Conservation (phyloP, 2,888 invertebrate genomes). For the Exocentrus adspersus region DNA sequence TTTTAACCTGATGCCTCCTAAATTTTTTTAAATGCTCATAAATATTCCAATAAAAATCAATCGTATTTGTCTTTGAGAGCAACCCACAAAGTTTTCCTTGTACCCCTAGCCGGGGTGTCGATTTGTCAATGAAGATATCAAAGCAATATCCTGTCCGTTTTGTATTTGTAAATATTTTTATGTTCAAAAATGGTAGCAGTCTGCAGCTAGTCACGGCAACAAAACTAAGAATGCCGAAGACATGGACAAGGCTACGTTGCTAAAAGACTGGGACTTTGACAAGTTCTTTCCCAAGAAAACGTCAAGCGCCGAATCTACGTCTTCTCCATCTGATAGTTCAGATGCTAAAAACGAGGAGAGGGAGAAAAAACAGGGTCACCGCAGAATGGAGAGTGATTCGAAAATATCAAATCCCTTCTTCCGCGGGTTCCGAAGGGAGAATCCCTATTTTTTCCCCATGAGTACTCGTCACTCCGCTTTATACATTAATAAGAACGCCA, state of each 20-base stretch:
- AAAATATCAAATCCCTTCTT: slow-evolving; percentile 77
- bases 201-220: slow-evolving; percentile 63
- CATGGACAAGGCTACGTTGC: slow-evolving; percentile 80
- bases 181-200: slow-evolving; percentile 60
- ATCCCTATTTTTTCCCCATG: slow-evolving; percentile 84
- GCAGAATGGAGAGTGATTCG: slow-evolving; percentile 79
- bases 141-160: slow-evolving; percentile 12
- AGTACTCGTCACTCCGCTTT: slow-evolving; percentile 82
- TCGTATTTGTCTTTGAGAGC: no score
- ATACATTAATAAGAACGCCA: slow-evolving; percentile 66
- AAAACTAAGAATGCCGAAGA: slow-evolving; percentile 52
- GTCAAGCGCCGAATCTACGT: slow-evolving; percentile 50
- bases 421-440: slow-evolving; percentile 83
- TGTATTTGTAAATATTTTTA: slow-evolving; percentile 36
- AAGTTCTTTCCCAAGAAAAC: slow-evolving; percentile 75
- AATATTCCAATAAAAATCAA: no score
- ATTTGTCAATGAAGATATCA: no score
- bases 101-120: no score
- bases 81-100: no score
- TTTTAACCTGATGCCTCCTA: no score
- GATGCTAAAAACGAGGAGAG: slow-evolving; percentile 55
- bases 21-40: no score
- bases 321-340: slow-evolving; percentile 59
- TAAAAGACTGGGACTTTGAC: slow-evolving; percentile 89
- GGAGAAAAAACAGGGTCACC: slow-evolving; percentile 64